Base-by-base conservation (phyloP, 2,888 invertebrate genomes). In the Mystacides longicornis region DNA sequence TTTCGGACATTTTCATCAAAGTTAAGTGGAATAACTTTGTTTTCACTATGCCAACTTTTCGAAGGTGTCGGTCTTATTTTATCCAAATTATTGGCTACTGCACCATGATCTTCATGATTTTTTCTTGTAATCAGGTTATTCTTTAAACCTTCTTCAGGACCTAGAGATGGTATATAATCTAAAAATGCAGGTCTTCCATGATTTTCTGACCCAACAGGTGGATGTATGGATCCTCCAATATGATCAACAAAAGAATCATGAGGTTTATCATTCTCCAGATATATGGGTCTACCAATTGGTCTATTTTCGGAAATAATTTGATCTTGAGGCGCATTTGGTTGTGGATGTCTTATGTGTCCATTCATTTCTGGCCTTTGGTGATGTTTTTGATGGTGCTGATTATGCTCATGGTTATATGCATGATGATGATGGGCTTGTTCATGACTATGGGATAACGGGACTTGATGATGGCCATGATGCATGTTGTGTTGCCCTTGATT, bases 91-190 rank as follows among this genome's bases (percentile, higher is more conserved):
- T 52, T 46, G 11, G 49, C 47, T 20, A 49, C 48, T 2, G 50
- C 9, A 4, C 37, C 37, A 49, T 52, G n/a, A 27, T 57, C 60
- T 19, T 62, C 60, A 20, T 62, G 61, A 33, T 60, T 58, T 42
- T 62, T 62, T 4, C 60, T 51, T 16, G 59, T 61, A 33, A 61
- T 61, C n/a, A 59, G 48, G 52, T 58, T 60, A 49, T 59, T 60
- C 50, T 59, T 62, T 45, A 59, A 60, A 43, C 57, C 59, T 16
- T 51, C 49, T 23, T 69, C 68, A 60, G 68, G 69, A 2, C 59
- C 69, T 57, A 75, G 64, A n/a, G 75, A 72, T 16, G 77, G 76
- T 60, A 75, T 73, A 55, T 75, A 75, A 64, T 77, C 77, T 59
- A 77, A 67, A 64, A 75, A 75, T 23, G 67, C 69, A 20, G 77